A percentile compares a stretch with the other conserved stretches of the same genome.
Evolutionary conservation across 2,797 vertebrate genomes (phyloP).

Genomic region (Crenichthys baileyi): DNA sequence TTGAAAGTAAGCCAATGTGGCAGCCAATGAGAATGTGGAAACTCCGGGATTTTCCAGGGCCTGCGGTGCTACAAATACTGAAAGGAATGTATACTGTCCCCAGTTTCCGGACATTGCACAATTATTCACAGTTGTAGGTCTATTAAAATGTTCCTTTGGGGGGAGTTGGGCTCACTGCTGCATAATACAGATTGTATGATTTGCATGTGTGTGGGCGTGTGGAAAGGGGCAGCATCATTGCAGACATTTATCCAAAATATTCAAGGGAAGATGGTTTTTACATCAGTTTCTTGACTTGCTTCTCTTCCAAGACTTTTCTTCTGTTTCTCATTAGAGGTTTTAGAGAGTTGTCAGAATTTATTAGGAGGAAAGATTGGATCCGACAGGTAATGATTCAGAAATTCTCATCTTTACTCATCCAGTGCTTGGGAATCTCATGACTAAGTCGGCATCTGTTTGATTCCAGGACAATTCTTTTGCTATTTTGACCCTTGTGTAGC

Average conservation of each 20-base stretch:
- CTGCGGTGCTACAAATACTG: constrained; percentile 50
- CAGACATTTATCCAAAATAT: constrained; percentile 55
- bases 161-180: constrained; percentile 11
- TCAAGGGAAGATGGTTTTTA: constrained; percentile 45
- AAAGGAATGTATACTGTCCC: constrained; percentile 56
- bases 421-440: constrained; percentile 19
- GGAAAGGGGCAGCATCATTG: constrained; percentile 52
- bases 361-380: constrained; percentile 45
- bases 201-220: constrained; percentile 26
- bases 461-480: not conserved
- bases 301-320: constrained; percentile 40
- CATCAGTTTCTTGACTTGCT: constrained; percentile 50
- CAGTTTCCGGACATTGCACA: constrained; percentile 47
- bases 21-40: constrained; percentile 67
- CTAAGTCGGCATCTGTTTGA: not conserved
- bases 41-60: constrained; percentile 82
- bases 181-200: constrained; percentile 34
- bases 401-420: constrained; percentile 39
- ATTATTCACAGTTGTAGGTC: constrained; percentile 26
- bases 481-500: not conserved
- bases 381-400: constrained; percentile 49
- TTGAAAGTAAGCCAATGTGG: constrained; percentile 38
- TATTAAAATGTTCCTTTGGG: constrained; percentile 20
- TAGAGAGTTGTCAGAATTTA: constrained; percentile 61
- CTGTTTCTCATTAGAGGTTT: constrained; percentile 69